A percentile compares a stretch with the other conserved stretches of the same genome.
Conservation (phyloP, 2,888 invertebrate genomes). For the Acanthosepion lycidas region DNA sequence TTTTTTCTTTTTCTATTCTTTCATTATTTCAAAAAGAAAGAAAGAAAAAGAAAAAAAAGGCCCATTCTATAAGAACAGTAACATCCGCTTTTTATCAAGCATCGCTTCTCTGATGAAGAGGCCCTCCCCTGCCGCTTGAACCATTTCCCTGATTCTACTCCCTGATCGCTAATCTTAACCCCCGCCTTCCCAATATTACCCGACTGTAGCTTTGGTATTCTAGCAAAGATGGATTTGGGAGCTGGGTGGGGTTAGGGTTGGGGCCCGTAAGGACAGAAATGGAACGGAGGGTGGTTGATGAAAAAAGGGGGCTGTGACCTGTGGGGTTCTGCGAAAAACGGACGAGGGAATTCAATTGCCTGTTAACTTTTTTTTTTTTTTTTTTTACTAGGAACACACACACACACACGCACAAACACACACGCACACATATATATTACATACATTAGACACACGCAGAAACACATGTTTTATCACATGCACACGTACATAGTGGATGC, state of each 20-base stretch:
- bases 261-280: neutral
- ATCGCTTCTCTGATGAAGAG: neutral
- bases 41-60: too few relatives aligned
- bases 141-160: neutral
- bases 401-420: neutral
- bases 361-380: neutral
- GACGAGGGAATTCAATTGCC: neutral
- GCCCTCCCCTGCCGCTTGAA: neutral
- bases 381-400: neutral
- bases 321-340: neutral
- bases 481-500: too few relatives aligned
- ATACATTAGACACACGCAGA: too few relatives aligned
- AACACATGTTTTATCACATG: neutral
- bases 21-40: neutral
- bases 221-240: neutral
- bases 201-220: neutral
- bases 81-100: slow-evolving; percentile 16
- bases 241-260: neutral
- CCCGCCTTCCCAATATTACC: neutral
- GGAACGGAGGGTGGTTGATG: neutral
- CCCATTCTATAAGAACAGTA: neutral
- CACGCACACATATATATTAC: neutral
- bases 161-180: neutral
- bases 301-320: neutral
- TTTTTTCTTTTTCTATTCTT: neutral